Evolutionary conservation across 1,140 invertebrate species (phyloP).

Genomic region (Lutraria rhynchaena): DNA sequence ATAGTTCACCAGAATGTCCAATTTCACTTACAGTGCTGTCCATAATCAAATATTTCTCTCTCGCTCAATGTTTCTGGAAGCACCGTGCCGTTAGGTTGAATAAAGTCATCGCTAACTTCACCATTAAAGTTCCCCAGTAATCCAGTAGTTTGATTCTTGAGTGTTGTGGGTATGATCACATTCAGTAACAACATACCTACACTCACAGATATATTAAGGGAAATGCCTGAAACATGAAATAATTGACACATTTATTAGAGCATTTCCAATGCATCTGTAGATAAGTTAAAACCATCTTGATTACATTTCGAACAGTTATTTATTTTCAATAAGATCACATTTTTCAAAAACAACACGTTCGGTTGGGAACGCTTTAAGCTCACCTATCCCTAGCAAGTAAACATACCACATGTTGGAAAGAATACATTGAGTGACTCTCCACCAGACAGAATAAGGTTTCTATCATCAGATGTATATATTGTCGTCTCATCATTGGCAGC

Average conservation of each 20-base stretch:
- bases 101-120: slow-evolving; percentile 23
- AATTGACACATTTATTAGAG: not conserved
- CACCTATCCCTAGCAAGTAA: too few species aligned
- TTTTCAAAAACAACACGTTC: too few species aligned
- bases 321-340: not conserved
- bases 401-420: too few species aligned
- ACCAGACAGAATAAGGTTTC: too few species aligned
- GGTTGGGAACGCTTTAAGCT: too few species aligned
- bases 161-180: not conserved
- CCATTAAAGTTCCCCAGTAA: slow-evolving; percentile 34
- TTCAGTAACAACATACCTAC: not conserved
- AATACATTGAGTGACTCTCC: too few species aligned
- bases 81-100: slow-evolving; percentile 12
- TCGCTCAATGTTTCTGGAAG: slow-evolving; percentile 5
- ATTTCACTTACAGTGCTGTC: not conserved
- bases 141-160: slow-evolving; percentile 21
- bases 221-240: slow-evolving; percentile 2
- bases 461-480: too few species aligned
- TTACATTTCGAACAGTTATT: not conserved
- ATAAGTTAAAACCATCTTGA: slow-evolving; percentile 2
- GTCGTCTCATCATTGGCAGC: too few species aligned
- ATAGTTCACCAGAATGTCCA: not conserved
- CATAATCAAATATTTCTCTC: slow-evolving; percentile 6
- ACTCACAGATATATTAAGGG: slow-evolving; percentile 9
- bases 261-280: not conserved